Evolutionary conservation across 2,797 vertebrate genomes (phyloP).

Genomic region (Chaetophractus vellerosus): DNA sequence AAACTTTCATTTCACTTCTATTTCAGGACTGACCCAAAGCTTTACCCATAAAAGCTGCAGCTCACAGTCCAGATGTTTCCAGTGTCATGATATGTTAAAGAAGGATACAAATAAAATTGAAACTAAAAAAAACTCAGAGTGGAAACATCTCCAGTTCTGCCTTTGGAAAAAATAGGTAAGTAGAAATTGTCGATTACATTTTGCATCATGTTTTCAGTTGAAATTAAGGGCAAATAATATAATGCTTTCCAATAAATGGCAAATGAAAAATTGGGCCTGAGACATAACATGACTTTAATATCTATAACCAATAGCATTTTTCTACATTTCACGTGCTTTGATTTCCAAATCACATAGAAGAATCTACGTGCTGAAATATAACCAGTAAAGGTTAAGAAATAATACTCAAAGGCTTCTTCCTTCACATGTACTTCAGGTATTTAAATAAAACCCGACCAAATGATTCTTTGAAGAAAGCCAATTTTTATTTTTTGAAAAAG

Average conservation of each 20-base stretch:
- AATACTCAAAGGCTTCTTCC: not conserved
- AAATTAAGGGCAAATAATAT: conserved; percentile 66
- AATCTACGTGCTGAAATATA: not conserved
- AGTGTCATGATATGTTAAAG: not conserved
- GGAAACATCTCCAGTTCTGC: not conserved
- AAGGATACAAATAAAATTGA: not conserved
- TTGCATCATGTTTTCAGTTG: not conserved
- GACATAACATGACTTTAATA: not conserved
- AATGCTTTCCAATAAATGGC: not conserved
- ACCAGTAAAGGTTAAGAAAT: not conserved
- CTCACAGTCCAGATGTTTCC: not conserved
- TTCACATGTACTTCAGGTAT: too few relatives aligned
- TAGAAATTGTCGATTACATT: not conserved
- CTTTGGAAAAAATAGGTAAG: not conserved
- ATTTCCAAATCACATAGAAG: conserved; percentile 25
- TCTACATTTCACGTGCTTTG: not conserved
- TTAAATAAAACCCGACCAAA: not conserved
- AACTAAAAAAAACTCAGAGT: not conserved
- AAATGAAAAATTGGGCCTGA: conserved; percentile 39
- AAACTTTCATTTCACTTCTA: not conserved
- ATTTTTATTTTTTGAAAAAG: not conserved
- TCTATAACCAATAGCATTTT: not conserved
- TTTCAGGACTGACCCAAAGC: not conserved
- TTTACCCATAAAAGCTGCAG: not conserved
- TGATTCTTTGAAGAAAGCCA: not conserved